These are phyloP conservation scores for Ia io DNA, from an alignment of 2,113 vertebrate species.

Conservation along the genomic window DNA sequence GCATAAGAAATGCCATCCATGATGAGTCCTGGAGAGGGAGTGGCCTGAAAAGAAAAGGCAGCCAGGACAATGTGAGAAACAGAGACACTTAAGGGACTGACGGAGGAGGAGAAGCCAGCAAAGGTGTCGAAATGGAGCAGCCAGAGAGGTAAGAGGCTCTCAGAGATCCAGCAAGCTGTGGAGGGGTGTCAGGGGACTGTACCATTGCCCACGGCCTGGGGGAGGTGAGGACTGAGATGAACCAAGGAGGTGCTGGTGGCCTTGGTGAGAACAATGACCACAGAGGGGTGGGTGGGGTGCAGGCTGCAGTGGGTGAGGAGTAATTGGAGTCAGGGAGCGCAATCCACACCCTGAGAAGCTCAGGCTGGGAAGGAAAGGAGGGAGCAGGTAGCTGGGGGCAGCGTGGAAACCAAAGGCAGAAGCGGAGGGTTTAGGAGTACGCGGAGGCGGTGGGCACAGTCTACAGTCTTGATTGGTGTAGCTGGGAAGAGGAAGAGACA, in stretches of 20 bases:
- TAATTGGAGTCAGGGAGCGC: not conserved
- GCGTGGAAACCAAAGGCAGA: not conserved
- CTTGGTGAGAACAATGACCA: not conserved
- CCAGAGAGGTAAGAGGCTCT: not conserved
- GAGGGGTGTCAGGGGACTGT: not conserved
- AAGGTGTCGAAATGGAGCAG: not conserved
- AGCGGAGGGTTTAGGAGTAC: not conserved
- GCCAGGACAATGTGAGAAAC: not conserved
- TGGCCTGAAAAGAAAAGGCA: not conserved
- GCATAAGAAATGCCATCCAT: too few relatives aligned
- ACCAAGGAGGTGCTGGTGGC: not conserved
- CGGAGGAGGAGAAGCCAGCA: not conserved
- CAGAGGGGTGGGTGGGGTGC: not conserved
- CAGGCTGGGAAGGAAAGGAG: not conserved
- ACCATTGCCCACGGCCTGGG: not conserved
- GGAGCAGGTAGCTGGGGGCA: not conserved
- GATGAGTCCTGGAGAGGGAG: not conserved
- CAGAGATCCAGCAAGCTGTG: not conserved
- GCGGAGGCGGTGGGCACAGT: not conserved
- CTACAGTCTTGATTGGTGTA: not conserved
- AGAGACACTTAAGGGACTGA: not conserved
- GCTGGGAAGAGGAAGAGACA: not conserved
- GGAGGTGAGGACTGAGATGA: not conserved
- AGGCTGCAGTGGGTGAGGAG: not conserved
- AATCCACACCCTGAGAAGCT: not conserved